phyloP scores from a whole-genome alignment of 2,113 vertebrate species.

The Otolemur garnettii region DNA sequence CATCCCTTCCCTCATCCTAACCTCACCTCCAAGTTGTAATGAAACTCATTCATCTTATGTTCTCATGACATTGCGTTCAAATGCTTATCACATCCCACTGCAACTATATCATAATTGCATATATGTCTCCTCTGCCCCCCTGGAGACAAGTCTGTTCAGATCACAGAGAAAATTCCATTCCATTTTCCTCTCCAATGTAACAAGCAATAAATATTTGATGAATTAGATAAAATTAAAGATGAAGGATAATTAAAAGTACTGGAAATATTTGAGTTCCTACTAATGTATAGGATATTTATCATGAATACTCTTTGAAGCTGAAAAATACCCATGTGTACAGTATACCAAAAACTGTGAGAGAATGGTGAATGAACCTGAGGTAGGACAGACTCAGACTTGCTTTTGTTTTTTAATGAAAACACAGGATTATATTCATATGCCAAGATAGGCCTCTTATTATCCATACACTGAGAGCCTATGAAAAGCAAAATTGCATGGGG shows the following conservation, averaged over 20 bases:
- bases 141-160: slow-evolving; percentile 41
- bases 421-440: slow-evolving; percentile 17
- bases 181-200: slow-evolving; percentile 11
- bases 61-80: slow-evolving; percentile 53
- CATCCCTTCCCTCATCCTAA: neutral
- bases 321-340: slow-evolving; percentile 11
- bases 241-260: slow-evolving; percentile 60
- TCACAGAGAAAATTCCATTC: neutral
- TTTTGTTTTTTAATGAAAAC: neutral
- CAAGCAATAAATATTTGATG: slow-evolving; percentile 14
- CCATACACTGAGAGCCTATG: neutral
- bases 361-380: neutral
- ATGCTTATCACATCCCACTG: neutral
- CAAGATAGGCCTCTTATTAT: neutral
- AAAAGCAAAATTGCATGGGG: neutral
- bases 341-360: slow-evolving; percentile 51
- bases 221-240: slow-evolving; percentile 34
- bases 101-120: neutral
- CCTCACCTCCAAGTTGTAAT: neutral
- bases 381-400: neutral
- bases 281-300: slow-evolving; percentile 7
- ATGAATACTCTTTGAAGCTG: neutral
- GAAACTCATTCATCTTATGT: slow-evolving; percentile 8
- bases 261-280: slow-evolving; percentile 4
- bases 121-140: neutral